These are phyloP conservation scores for Myrmophylax atrothorax DNA, from an alignment of 2,113 vertebrate species.

Conservation along the genomic window DNA sequence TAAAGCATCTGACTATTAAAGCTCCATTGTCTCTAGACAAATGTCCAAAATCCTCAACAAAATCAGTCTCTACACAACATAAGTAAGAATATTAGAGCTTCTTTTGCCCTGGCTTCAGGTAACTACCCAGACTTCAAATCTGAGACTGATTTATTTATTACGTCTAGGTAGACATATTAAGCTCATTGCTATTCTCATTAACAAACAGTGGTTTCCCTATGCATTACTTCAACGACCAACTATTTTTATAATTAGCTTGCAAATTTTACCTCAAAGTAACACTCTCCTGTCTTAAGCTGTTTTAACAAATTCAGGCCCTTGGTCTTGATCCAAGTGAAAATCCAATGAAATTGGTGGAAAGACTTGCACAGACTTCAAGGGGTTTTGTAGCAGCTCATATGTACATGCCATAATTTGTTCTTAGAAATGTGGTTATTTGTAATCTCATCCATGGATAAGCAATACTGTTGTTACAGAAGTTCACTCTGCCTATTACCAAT, in stretches of 20 bases:
- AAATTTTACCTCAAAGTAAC: conserved; percentile 41
- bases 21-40: neutral
- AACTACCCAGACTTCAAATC: neutral
- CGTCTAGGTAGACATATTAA: conserved; percentile 59
- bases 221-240: conserved; percentile 37
- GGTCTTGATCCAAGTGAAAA: conserved; percentile 25
- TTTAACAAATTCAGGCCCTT: conserved; percentile 25
- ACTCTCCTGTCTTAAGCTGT: neutral
- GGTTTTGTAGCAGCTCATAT: neutral
- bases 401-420: neutral
- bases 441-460: neutral
- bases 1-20: neutral
- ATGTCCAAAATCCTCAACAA: neutral
- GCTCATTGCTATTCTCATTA: conserved; percentile 35
- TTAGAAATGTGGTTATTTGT: neutral
- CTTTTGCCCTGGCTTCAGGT: neutral
- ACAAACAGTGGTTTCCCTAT: conserved; percentile 36
- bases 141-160: conserved; percentile 45
- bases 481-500: neutral
- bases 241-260: conserved; percentile 54
- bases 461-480: neutral
- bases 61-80: neutral
- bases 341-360: neutral
- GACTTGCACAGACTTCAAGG: neutral
- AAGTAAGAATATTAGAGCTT: neutral